Percentiles rank a stretch among this genome's conserved stretches.
Evolutionary conservation across 2,113 vertebrate genomes (phyloP).

Genomic region (Heterocephalus glaber): DNA sequence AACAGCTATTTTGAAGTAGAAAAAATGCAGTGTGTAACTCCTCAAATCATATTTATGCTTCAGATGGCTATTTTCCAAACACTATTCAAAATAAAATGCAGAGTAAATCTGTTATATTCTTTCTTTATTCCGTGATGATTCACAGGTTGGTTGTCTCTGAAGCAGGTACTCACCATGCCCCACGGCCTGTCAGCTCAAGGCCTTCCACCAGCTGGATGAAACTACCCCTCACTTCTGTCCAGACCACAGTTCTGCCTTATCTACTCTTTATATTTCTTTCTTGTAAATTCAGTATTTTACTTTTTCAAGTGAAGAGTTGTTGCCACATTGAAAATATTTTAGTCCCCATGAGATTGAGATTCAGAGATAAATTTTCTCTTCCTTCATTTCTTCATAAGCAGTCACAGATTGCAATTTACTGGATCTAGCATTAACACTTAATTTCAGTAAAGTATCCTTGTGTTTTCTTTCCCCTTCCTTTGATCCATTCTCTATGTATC

Average conservation of each 20-base stretch:
- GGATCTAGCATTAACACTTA: neutral
- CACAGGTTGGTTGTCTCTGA: neutral
- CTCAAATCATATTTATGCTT: neutral
- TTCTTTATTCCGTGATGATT: neutral
- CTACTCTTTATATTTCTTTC: neutral
- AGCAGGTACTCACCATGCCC: neutral
- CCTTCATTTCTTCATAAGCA: neutral
- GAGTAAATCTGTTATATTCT: no score
- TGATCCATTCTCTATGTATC: neutral
- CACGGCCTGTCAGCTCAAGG: accelerated
- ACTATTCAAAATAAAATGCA: neutral
- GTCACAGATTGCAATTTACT: neutral
- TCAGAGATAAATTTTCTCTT: neutral
- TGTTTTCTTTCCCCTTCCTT: neutral
- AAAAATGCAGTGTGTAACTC: neutral
- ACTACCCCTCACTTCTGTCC: neutral
- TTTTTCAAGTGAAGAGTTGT: neutral
- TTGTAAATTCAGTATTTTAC: neutral
- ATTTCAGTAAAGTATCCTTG: neutral
- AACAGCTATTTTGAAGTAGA: neutral
- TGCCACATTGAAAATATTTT: neutral
- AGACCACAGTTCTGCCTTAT: neutral
- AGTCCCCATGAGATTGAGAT: neutral
- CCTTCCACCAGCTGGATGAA: neutral
- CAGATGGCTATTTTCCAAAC: no score